Evolutionary conservation across 2,797 vertebrate genomes (phyloP).

Genomic region (Cheirogaleus major): DNA sequence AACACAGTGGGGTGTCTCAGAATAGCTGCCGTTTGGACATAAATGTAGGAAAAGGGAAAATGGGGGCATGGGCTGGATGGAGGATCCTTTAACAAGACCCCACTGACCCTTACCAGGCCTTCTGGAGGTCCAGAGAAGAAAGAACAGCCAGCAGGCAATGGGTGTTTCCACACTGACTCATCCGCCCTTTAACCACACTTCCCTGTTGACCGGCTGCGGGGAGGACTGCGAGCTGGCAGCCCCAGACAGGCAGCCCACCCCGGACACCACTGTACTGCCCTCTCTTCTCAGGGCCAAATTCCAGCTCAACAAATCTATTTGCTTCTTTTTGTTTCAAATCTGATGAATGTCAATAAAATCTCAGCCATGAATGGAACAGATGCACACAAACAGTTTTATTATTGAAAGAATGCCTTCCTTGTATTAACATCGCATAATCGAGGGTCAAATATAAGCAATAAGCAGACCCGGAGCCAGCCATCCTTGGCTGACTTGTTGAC

Average conservation of each 20-base stretch:
- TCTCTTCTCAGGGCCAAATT: background rate
- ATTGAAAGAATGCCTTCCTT: conserved; percentile 4
- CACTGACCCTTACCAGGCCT: background rate
- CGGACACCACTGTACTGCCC: background rate
- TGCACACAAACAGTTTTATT: background rate
- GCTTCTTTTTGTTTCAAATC: background rate
- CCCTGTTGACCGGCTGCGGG: accelerated
- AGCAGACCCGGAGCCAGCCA: background rate
- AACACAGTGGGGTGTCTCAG: background rate
- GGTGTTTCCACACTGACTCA: background rate
- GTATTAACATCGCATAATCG: background rate
- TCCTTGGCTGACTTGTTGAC: conserved; percentile 33
- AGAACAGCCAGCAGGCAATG: background rate
- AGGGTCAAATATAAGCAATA: background rate
- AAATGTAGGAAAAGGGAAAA: background rate
- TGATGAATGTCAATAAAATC: background rate
- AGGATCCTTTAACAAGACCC: background rate
- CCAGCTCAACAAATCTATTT: background rate
- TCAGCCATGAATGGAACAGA: background rate
- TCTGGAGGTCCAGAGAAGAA: background rate
- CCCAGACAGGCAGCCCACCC: background rate
- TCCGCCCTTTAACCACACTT: background rate
- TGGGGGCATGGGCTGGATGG: too few species aligned
- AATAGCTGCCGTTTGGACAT: background rate
- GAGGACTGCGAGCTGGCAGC: background rate